Evolutionary conservation across 2,888 invertebrate genomes (phyloP), one percentile per base, ranked within the genome.

Genomic region (Suillia variegata): DNA sequence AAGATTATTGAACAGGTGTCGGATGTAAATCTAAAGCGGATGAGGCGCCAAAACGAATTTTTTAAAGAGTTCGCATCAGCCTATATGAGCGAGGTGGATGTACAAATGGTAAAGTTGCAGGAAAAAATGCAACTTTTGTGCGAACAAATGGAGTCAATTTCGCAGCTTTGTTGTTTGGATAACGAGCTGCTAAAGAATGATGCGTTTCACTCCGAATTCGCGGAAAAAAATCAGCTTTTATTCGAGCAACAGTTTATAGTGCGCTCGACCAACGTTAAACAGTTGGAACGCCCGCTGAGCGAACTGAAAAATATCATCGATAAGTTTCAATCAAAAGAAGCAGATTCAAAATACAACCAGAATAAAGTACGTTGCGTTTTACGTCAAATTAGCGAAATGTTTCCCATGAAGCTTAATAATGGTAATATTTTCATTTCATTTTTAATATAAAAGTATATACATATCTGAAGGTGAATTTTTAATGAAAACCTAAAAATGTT

Each of bases 31-130:
- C 59, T 71, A 1, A 65, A 70, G 13, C 63, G 63, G 22, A 70
- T 80, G 70, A 64, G 62, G 2, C 56, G 59, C 0, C 72, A 75
- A 38, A 74, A 75, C 58, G 51, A 61, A 1, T 62, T 74, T 2
- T 71, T 75, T 54, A 81, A 79, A 33, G 70, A 71, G 48, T 76
- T 74, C 54, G 69, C 73, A 1, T 77, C 80, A 0, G 68, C 63
- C 0, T 80, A 79, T 56, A 63, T 80, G 1, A 67, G 62, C 3
- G 72, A 71, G 18, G 54, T 73, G 2, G 71, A 76, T 6, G 56
- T 56, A 4, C 64, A 68, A 34, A 73, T 66, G 20, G 51, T 31
- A 1, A 64, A 58, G 2, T 54, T 70, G 3, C 73, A 69, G 0
- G 70, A 73, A 1, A 68, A 68, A 15, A 62, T 65, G 0, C 58